A percentile compares a stretch with the other conserved stretches of the same genome.
phyloP scores from a whole-genome alignment of 2,888 invertebrate genomes.

The Phyllotreta striolata region DNA sequence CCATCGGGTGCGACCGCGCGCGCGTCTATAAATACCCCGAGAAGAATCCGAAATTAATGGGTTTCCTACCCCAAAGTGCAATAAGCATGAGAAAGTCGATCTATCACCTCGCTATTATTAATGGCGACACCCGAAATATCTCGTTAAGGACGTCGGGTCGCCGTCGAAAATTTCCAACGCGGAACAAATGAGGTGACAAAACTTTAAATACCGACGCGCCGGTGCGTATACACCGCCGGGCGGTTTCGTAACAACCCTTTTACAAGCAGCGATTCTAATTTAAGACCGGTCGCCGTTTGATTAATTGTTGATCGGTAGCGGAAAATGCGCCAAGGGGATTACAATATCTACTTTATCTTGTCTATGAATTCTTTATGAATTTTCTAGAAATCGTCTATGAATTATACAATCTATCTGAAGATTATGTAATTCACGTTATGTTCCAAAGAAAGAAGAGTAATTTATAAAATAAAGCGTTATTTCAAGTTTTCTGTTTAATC shows the following conservation, averaged over 20 bases:
- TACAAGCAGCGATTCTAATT: not conserved
- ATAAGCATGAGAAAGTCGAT: constrained; percentile 37
- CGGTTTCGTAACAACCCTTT: constrained; percentile 2
- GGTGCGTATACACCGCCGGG: constrained; percentile 2
- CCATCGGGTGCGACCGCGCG: constrained; percentile 23
- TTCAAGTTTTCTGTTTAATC: no score
- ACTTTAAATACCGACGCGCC: constrained; percentile 24
- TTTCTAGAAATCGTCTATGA: no score
- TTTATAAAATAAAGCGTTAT: no score
- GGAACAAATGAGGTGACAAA: constrained; percentile 38
- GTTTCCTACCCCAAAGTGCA: constrained; percentile 36
- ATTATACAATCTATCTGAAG: no score
- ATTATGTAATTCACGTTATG: no score
- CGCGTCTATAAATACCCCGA: constrained; percentile 32
- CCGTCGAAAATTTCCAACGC: constrained; percentile 25
- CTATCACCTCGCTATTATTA: constrained; percentile 35
- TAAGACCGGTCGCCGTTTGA: not conserved
- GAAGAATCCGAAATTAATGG: constrained; percentile 37
- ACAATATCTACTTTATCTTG: no score
- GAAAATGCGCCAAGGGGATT: no score
- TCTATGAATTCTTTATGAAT: no score
- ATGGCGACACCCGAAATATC: constrained; percentile 35
- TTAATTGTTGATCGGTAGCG: no score
- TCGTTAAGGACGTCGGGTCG: constrained; percentile 26
- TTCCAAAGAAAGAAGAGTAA: no score